These are phyloP conservation scores for Matsumurasca onukii DNA, from an alignment of 1,140 invertebrate species.

Conservation along the genomic window DNA sequence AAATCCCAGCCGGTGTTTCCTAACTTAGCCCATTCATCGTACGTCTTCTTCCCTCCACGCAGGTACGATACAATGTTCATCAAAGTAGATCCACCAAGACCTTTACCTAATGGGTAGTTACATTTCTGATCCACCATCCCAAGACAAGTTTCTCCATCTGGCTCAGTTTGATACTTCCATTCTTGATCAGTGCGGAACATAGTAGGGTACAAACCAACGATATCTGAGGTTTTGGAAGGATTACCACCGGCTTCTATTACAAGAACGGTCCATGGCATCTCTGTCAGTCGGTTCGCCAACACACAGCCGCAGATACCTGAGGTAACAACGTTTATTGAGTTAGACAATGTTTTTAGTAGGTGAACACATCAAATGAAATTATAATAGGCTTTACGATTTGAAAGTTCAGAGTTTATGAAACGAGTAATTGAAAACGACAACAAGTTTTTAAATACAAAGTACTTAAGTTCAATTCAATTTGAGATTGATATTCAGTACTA, in stretches of 20 bases:
- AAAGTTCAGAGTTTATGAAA: too few relatives aligned
- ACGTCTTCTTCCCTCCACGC: constrained; percentile 62
- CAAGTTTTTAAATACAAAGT: too few relatives aligned
- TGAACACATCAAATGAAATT: too few relatives aligned
- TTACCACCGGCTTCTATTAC: constrained; percentile 88
- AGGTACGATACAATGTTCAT: constrained; percentile 67
- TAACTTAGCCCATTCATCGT: constrained; percentile 67
- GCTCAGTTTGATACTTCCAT: constrained; percentile 88
- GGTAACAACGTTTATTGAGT: too few relatives aligned
- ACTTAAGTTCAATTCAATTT: too few relatives aligned
- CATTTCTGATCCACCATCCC: constrained; percentile 40
- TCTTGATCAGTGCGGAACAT: constrained; percentile 84
- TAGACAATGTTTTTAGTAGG: too few relatives aligned
- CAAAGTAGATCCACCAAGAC: constrained; percentile 58
- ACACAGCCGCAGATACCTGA: constrained; percentile 57
- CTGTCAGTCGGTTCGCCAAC: constrained; percentile 56
- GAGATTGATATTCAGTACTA: too few relatives aligned
- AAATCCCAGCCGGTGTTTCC: constrained; percentile 68
- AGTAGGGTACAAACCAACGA: constrained; percentile 80
- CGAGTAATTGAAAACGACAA: too few relatives aligned
- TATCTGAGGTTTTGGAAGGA: constrained; percentile 84
- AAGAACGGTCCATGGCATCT: constrained; percentile 55
- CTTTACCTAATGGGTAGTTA: constrained; percentile 43
- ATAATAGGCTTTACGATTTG: too few relatives aligned
- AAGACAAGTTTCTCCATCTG: constrained; percentile 61